Base-by-base conservation (phyloP, 2,888 invertebrate species). In the Agrotis puta region DNA sequence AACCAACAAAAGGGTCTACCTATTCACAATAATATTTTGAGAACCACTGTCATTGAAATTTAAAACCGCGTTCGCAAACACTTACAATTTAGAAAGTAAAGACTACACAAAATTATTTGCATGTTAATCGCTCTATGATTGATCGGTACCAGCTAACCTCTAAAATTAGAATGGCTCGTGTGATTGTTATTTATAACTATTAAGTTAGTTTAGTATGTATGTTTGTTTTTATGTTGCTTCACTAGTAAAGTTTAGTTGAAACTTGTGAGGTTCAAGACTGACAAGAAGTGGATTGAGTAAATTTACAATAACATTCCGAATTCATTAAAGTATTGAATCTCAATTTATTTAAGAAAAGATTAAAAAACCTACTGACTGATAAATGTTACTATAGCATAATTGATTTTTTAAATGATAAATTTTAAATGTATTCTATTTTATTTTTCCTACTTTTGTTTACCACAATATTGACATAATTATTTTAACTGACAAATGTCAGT, bases 31-130 rank as follows among this genome's bases (percentile, higher is more conserved):
- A 76, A 61, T 11, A 76, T 18, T 65, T 76, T 74, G 62, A 63
- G 67, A 66, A 63, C 22, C 77, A 51, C 54, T 59, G 14, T 18
- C 45, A 54, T 54, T 53, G 16, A n/a, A 20, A 59, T 16, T 7
- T 33, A 24, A 54, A 14, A 6, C 27, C 59, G 50, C 18, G 45
- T 3, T 18, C 39, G 16, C n/a, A 50, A 62, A 22, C 54, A 70
- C n/a, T 70, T 66, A 61, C 16, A 33, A 57, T 57, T 64, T 83
- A 79, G 80, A 81, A 83, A 81, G 80, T 70, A 39, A 62, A 50
- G n/a, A 72, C 53, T 24, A 66, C 56, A 56, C 24, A 57, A 70
- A 45, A 54, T 57, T 16, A 65, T 79, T 68, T 59, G 13, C 75
- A 63, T 70, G 14, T 70, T 64, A 74, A 67, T 74, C 48, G 51